Percentiles rank a stretch among this genome's conserved stretches.
Conservation (phyloP, 2,888 invertebrate genomes). For the Elegia similella region DNA sequence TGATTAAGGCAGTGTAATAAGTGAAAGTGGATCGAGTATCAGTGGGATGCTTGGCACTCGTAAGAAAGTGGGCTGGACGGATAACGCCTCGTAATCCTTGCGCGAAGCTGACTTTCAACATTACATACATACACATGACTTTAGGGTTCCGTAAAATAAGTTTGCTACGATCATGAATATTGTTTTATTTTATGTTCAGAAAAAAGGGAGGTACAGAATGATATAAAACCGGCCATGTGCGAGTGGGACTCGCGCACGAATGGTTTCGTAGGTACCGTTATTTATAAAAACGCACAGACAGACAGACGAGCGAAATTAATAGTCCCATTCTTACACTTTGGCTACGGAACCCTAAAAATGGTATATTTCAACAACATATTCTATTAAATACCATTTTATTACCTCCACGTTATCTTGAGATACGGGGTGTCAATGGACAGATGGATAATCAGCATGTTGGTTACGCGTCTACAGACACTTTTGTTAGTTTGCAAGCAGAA, state of each 20-base stretch:
- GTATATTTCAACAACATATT: too few relatives aligned
- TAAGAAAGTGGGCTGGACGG: constrained; percentile 46
- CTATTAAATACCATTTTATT: too few relatives aligned
- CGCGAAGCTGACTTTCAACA: constrained; percentile 22
- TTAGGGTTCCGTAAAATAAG: neutral
- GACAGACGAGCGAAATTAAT: too few relatives aligned
- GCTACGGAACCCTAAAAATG: too few relatives aligned
- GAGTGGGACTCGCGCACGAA: too few relatives aligned
- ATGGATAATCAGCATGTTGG: neutral
- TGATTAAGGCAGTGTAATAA: constrained; percentile 10
- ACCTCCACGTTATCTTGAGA: too few relatives aligned
- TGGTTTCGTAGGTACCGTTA: too few relatives aligned
- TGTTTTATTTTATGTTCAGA: too few relatives aligned
- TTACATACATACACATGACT: constrained; percentile 17
- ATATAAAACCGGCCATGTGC: too few relatives aligned
- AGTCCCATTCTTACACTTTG: too few relatives aligned
- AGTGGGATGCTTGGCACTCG: constrained; percentile 23
- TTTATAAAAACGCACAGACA: neutral
- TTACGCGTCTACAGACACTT: neutral
- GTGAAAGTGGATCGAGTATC: constrained; percentile 40
- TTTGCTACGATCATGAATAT: neutral
- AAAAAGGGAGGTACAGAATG: too few relatives aligned
- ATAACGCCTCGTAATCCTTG: constrained; percentile 37
- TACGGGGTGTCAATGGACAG: too few relatives aligned
- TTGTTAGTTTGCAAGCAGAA: neutral